Conservation (phyloP, 2,797 vertebrate species). For the Paguma larvata region DNA sequence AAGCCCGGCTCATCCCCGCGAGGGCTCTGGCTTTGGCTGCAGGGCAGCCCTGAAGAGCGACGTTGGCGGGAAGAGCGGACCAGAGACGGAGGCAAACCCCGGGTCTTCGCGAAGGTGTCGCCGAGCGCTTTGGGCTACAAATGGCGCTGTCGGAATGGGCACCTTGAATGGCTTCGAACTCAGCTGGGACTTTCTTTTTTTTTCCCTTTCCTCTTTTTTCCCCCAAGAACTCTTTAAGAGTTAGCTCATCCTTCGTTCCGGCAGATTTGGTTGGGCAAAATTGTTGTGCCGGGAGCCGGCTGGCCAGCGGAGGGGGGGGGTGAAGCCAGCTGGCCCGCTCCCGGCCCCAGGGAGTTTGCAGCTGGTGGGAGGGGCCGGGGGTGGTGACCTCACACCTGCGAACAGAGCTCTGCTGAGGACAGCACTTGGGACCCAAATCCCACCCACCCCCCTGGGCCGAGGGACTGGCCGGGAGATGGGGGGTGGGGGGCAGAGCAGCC, state of each 20-base stretch:
- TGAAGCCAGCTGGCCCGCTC: not conserved
- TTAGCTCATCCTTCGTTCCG: not conserved
- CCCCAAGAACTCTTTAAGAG: not conserved
- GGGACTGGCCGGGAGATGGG: not conserved
- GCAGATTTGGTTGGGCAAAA: not conserved
- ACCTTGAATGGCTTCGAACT: not conserved
- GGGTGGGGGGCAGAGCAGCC: not conserved
- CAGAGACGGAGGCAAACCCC: not conserved
- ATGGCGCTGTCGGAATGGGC: no score
- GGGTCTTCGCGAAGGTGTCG: not conserved
- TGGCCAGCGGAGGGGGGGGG: not conserved
- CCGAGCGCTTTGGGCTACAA: not conserved
- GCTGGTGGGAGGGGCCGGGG: not conserved
- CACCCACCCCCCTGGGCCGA: rapidly evolving
- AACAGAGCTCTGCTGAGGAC: not conserved
- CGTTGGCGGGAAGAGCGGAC: not conserved
- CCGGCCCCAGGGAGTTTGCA: not conserved
- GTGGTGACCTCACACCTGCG: not conserved
- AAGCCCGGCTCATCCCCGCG: conserved; percentile 32
- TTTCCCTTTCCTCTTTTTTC: not conserved
- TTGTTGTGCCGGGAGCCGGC: not conserved
- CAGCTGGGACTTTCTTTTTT: not conserved
- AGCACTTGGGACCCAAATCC: no score
- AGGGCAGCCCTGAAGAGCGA: conserved; percentile 9
- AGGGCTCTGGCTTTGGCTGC: not conserved